Base-by-base conservation (phyloP, 2,797 vertebrate species). In the Oreonectes daqikongensis region DNA sequence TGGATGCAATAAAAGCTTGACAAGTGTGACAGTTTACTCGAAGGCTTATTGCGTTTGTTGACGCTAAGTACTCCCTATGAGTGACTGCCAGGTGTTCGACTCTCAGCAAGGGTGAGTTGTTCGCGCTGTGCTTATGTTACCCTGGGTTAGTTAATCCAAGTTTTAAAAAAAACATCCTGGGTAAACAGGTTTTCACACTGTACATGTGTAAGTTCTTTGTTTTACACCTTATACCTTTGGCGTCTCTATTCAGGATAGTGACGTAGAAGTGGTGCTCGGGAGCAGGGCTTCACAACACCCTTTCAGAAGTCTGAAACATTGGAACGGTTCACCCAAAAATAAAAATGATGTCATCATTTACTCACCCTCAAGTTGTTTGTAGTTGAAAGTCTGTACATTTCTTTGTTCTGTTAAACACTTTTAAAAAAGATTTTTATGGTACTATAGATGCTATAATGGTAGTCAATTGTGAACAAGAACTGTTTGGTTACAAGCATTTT, bases 31-130 rank as follows among this genome's bases (percentile, higher is more conserved):
- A 42, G 46, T 64, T 71, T 60, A 76, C 65, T 59, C 2, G 1
- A 35, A 59, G 64, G 65, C 57, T 76, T 75, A 48, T 46, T 30
- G 55, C 14, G 30, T 59, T 50, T 44, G 44, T 42, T 70, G 66
- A 75, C 20, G 18, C 55, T 18, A 28, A 63, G 46, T 24, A 73
- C 59, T 74, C 15, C 10, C 55, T 75, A 46, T 68, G 28, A 60
- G 30, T 50, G 20, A 63, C 26, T 69, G 74, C 52, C 70, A 77
- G 79, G 69, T 77, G 70, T 71, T 78, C 53, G 65, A 77, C 40
- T 70, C 38, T 32, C 9, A 20, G 10, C 3, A 57, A 60, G 18
- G 22, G 38, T 46, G 12, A n/a, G n/a, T n/a, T n/a, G n/a, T n/a
- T n/a, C 12, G 24, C 24, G 9, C 42, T 14, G 9, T 59, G 52